Evolutionary conservation across 2,888 invertebrate genomes (phyloP).

Genomic region (Diarsia dahlii): DNA sequence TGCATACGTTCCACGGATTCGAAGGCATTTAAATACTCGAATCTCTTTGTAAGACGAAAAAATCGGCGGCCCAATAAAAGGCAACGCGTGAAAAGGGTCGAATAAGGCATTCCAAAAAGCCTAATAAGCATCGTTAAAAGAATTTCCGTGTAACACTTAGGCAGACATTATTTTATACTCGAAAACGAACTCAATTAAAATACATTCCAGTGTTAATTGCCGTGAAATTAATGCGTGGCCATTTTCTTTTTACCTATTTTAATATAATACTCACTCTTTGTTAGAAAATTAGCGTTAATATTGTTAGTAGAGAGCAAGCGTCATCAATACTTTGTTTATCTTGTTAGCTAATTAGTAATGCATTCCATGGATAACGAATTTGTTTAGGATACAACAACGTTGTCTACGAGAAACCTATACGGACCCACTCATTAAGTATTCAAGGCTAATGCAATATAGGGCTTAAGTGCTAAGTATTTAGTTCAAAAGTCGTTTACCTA

Average conservation of each 20-base stretch:
- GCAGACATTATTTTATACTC: constrained; percentile 26
- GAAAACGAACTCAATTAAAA: constrained; percentile 37
- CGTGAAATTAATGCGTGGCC: constrained; percentile 54
- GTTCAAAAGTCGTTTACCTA: background rate
- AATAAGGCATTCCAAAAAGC: constrained; percentile 15
- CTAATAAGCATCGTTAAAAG: constrained; percentile 6
- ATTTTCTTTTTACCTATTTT: constrained; percentile 52
- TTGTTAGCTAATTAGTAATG: constrained; percentile 19
- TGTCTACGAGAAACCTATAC: constrained; percentile 9
- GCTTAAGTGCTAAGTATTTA: background rate
- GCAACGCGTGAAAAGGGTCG: constrained; percentile 9
- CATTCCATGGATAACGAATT: constrained; percentile 30
- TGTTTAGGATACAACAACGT: constrained; percentile 19
- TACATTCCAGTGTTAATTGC: constrained; percentile 57
- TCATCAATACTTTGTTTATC: constrained; percentile 34
- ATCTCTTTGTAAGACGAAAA: constrained; percentile 2
- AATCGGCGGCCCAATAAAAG: background rate
- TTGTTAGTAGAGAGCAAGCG: constrained; percentile 18
- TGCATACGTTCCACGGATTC: background rate
- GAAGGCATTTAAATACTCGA: constrained; percentile 5
- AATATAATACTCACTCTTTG: constrained; percentile 29
- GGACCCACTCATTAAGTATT: constrained; percentile 13
- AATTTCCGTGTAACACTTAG: constrained; percentile 6
- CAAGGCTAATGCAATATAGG: constrained; percentile 12
- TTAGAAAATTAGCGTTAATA: constrained; percentile 20